Base-by-base conservation (phyloP, 2,888 invertebrate genomes). In the Leucoma salicis region DNA sequence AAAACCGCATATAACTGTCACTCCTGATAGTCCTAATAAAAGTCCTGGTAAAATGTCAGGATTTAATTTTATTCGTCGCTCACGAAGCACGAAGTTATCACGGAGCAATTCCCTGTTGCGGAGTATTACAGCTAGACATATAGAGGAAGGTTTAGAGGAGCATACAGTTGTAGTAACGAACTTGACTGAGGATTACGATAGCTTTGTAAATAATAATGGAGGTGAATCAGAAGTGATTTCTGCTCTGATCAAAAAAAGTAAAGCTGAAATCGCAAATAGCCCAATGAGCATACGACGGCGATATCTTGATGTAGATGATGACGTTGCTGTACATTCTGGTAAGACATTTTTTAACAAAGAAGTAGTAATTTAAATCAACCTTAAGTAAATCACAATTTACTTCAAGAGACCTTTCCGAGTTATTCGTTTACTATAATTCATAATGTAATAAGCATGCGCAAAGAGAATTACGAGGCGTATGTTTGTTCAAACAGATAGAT, bases 321-420 rank as follows among this genome's bases (percentile, higher is more conserved):
- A 93, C 58, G 93, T 92, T 49, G 93, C 92, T 51, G 90, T 94
- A 63, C 94, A 94, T 88, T 94, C 94, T 67, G 94, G 94, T 94
- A 91, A 90, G 85, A 47, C 45, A 57, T 50, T 41, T 29, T 31
- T 25, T 15, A 27, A 10, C 28, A 29, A 46, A 40, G 37, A 29
- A 14, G 33, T 33, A 12, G 32, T 42, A 31, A 44, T 48, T 48
- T 3, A 41, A 42, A 44, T 14, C 32, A 43, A 39, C 49, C 50
- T 59, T 48, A 44, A 52, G 15, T 41, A 39, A 52, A 61, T 58
- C 53, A 36, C 44, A 50, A 54, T 59, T 56, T 54, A 60, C 47
- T 54, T 52, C 53, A 21, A 21, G 7, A 4, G n/a, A n/a, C n/a
- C 50, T 36, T 52, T 44, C 33, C 42, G 38, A 35, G 42, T 41